Evolutionary conservation across 2,797 vertebrate species (phyloP), one percentile per base, ranked within the genome.

Genomic region (Gila robusta): DNA sequence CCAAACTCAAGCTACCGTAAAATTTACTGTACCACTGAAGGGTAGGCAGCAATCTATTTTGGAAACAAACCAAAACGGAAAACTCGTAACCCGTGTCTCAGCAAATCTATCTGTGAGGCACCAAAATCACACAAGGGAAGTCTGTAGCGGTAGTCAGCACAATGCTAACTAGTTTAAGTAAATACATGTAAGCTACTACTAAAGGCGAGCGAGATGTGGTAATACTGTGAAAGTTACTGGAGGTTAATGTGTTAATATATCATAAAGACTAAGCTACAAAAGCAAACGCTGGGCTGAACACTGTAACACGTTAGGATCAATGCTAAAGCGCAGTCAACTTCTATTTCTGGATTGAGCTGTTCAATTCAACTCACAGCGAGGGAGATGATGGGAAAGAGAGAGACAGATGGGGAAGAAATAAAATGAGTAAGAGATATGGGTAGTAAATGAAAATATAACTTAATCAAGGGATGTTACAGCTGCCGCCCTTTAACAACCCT

Each of bases 1-100:
- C 91, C 93, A 91, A 91, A 87, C 87, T 93, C 89, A 91, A 92
- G 91, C 91, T 91, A 92, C 89, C 90, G 89, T 91, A 92, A 91
- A 91, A 93, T 91, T 88, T 90, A 89, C 78, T 89, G 86, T 93
- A 93, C 84, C 86, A 93, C 64, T 73, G 35, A 79, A 88, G 84
- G 85, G 82, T 77, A 69, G 67, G 78, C 86, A 84, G 81, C 76
- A 77, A 92, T 91, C 89, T 89, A 79, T 84, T 89, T 82, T 87
- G 59, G 88, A 90, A 89, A 89, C 87, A 78, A 84, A 81, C 87
- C 89, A 87, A 92, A 92, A 89, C 88, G 81, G 79, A 89, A 90
- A 87, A 88, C 80, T 80, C 59, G 1, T 69, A 85, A 73, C 88
- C 87, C 71, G 66, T 62, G 81, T 88, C 87, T 89, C 89, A 81